These are phyloP conservation scores for Xestobium rufovillosum DNA, from an alignment of 2,888 invertebrate genomes.

Conservation along the genomic window DNA sequence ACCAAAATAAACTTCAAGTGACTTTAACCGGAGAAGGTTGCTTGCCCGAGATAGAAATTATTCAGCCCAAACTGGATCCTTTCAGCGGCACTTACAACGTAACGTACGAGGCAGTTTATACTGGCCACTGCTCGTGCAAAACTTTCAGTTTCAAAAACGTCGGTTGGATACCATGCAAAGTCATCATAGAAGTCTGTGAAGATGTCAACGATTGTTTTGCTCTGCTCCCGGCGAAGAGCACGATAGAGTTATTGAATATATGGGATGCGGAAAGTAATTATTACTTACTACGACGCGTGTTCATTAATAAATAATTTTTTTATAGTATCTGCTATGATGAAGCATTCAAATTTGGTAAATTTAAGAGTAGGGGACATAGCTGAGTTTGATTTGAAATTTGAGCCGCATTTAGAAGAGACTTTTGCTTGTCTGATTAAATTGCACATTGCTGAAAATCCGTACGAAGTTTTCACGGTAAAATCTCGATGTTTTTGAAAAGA, in stretches of 20 bases:
- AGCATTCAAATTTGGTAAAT: slow-evolving; percentile 27
- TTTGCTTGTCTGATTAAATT: slow-evolving; percentile 38
- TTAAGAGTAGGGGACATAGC: slow-evolving; percentile 31
- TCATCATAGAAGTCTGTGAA: slow-evolving; percentile 37
- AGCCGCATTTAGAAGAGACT: slow-evolving; percentile 30
- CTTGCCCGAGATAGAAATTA: slow-evolving; percentile 41
- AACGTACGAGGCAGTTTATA: slow-evolving; percentile 36
- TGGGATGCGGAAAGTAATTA: slow-evolving; percentile 5
- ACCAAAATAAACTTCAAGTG: slow-evolving; percentile 30
- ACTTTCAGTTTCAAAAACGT: slow-evolving; percentile 38
- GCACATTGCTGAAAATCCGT: slow-evolving; percentile 48
- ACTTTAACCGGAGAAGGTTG: slow-evolving; percentile 41
- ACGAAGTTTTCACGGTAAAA: slow-evolving; percentile 41
- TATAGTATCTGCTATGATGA: slow-evolving; percentile 12
- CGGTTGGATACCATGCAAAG: slow-evolving; percentile 38
- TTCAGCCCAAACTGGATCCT: slow-evolving; percentile 32
- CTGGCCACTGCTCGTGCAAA: slow-evolving; percentile 26
- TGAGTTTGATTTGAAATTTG: slow-evolving; percentile 35
- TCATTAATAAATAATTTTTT: no score
- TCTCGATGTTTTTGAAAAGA: no score
- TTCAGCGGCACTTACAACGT: slow-evolving; percentile 27
- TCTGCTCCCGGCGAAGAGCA: neutral
- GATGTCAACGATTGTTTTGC: slow-evolving; percentile 24
- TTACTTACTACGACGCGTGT: no score
- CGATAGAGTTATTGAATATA: slow-evolving; percentile 5